Evolutionary conservation across 1,140 invertebrate genomes (phyloP).

Genomic region (Diachasma alloeum): DNA sequence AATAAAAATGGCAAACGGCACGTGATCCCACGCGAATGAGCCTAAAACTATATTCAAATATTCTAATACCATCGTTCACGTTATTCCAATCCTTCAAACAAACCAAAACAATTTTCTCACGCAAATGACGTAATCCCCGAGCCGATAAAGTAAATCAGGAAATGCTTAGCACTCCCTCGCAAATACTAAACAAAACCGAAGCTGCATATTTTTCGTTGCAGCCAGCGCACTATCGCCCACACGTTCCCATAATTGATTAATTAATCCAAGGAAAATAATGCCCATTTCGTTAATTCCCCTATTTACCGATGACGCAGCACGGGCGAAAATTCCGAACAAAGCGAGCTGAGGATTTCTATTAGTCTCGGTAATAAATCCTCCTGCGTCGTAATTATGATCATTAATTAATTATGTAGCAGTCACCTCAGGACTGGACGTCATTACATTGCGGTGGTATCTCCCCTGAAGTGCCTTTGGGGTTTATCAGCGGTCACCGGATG

Average conservation of each 20-base stretch:
- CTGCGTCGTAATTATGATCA: no score
- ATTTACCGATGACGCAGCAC: background rate
- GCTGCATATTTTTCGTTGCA: background rate
- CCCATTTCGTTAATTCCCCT: background rate
- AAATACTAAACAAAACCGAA: background rate
- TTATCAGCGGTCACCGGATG: background rate
- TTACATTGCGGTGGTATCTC: no score
- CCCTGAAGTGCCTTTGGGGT: no score
- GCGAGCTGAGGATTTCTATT: background rate
- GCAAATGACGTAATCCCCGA: background rate
- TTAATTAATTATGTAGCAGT: no score
- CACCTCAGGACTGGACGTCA: no score
- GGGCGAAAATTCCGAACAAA: background rate
- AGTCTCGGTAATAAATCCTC: no score
- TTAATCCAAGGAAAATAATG: background rate
- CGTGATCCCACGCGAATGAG: background rate
- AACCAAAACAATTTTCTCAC: background rate
- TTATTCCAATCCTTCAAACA: background rate
- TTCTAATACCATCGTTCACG: background rate
- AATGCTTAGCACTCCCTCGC: conserved; percentile 4
- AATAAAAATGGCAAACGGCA: background rate
- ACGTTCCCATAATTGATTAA: background rate
- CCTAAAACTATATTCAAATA: background rate
- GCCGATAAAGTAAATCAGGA: conserved; percentile 9
- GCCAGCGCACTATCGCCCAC: background rate